phyloP scores from a whole-genome alignment of 2,797 vertebrate species.

The Gymnopithys bicolor region DNA sequence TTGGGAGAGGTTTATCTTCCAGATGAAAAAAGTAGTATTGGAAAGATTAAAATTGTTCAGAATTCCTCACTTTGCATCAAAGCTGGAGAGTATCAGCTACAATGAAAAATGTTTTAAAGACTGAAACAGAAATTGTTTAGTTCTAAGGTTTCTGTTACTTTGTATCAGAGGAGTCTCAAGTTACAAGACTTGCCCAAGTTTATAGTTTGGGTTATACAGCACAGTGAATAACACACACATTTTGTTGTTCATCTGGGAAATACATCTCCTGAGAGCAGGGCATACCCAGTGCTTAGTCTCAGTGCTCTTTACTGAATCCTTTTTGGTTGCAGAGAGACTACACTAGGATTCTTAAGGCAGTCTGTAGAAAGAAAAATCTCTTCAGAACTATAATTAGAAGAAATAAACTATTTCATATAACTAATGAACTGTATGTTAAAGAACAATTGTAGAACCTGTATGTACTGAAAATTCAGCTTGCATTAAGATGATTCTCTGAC shows the following conservation, averaged over 20 bases:
- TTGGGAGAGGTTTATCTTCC: not conserved
- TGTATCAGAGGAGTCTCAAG: not conserved
- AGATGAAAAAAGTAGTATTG: rapidly evolving
- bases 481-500: not conserved
- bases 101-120: not conserved
- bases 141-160: not conserved
- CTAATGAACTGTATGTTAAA: not conserved
- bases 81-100: not conserved
- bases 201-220: not conserved
- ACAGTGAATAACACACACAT: not conserved
- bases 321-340: not conserved
- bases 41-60: not conserved
- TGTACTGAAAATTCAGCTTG: not conserved
- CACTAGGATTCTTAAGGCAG: not conserved
- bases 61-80: not conserved
- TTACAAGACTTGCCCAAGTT: not conserved
- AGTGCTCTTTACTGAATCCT: not conserved
- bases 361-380: not conserved
- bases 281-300: not conserved
- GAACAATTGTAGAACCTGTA: not conserved
- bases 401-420: not conserved
- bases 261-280: not conserved
- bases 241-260: not conserved
- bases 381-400: not conserved
- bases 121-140: not conserved